Evolutionary conservation across 2,113 vertebrate genomes (phyloP).

Genomic region (Aleadryas rufinucha): DNA sequence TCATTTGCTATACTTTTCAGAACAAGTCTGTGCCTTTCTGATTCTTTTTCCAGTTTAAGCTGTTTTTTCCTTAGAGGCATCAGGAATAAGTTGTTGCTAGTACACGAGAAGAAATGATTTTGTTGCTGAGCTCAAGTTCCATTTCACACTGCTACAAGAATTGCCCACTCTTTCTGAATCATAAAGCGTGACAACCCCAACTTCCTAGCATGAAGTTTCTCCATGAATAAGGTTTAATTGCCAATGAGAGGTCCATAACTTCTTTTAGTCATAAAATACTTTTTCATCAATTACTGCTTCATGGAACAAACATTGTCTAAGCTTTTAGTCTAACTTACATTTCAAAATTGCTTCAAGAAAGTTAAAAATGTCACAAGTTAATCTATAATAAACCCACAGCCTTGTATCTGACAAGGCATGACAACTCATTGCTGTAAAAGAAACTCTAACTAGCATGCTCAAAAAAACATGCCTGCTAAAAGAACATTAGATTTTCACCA

Average conservation of each 20-base stretch:
- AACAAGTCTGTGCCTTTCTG: not conserved
- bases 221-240: not conserved
- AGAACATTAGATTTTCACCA: conserved; percentile 11
- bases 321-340: not conserved
- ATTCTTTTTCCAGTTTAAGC: not conserved
- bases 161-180: conserved; percentile 34
- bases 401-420: conserved; percentile 26
- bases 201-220: not conserved
- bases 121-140: not conserved
- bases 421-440: conserved; percentile 2
- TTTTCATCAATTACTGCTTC: conserved; percentile 2
- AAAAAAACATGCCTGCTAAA: conserved; percentile 7
- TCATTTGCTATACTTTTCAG: not conserved
- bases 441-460: not conserved
- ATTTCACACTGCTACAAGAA: conserved; percentile 4
- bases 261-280: conserved; percentile 7
- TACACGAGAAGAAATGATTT: not conserved
- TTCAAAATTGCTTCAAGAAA: conserved; percentile 29
- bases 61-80: not conserved
- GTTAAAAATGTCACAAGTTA: conserved; percentile 38
- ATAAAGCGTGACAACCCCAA: not conserved
- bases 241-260: conserved; percentile 3
- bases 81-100: not conserved
- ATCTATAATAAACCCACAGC: conserved; percentile 35
- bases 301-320: not conserved